Evolutionary conservation across 2,797 vertebrate genomes (phyloP), one percentile per base, ranked within the genome.

Genomic region (Xenopus petersii): DNA sequence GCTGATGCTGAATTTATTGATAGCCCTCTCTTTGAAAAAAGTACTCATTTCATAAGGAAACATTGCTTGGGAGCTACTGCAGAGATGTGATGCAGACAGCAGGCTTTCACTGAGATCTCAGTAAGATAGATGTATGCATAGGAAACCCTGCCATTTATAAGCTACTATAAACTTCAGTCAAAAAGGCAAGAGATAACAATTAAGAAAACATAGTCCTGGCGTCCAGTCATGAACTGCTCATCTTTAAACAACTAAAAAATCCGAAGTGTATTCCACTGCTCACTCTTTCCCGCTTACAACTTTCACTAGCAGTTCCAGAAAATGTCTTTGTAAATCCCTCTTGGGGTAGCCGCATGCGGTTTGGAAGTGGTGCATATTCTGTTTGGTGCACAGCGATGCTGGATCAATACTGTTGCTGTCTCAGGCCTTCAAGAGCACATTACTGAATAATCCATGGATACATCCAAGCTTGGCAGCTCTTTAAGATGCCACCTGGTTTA

Each of bases 381-480:
- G 17, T 83, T 81, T 86, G 77, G 81, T 87, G 83, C 75, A 75
- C 75, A 81, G 78, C 64, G 81, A 75, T 67, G 81, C 73, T 79
- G 75, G 81, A 89, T 89, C 87, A 88, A 87, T 88, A 87, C 64
- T 67, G 81, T 85, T 86, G 85, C 74, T 85, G 86, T 84, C 83
- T 87, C 81, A 85, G 76, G 83, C 86, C 83, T 87, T 89, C 82
- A 89, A 85, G 85, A 83, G 79, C 85, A 80, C 82, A 84, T 86
- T 87, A 88, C 81, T 85, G 81, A 87, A 86, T 83, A 85, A 88
- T 83, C 85, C 77, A 85, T 78, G 79, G 82, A 82, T 80, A 86
- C 76, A 85, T 81, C 77, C 84, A 73, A 67, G 68, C 87, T 81
- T 82, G 77, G 82, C 8, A 24, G 80, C 60, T 56, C 56, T 64